These are phyloP conservation scores for Eupithecia abbreviata DNA, from an alignment of 2,888 invertebrate genomes.

Conservation along the genomic window DNA sequence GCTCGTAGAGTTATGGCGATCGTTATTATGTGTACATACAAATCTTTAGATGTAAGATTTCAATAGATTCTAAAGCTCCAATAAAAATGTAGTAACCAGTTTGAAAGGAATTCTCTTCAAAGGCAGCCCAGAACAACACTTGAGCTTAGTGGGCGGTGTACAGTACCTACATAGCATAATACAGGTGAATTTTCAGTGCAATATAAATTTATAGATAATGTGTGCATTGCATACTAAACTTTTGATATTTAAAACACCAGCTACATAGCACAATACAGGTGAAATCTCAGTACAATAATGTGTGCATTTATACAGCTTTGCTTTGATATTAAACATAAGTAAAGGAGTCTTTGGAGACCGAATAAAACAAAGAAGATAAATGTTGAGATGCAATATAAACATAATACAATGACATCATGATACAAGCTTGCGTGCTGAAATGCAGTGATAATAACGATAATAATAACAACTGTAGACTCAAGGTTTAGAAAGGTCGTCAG, in stretches of 20 bases:
- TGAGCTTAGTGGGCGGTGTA: constrained; percentile 9
- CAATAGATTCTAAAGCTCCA: constrained; percentile 34
- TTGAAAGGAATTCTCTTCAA: constrained; percentile 37
- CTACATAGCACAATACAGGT: too few species aligned
- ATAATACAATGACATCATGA: neutral
- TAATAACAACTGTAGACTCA: constrained; percentile 9
- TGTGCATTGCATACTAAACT: neutral
- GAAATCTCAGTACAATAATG: too few species aligned
- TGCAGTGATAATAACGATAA: constrained; percentile 3
- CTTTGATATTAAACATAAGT: neutral
- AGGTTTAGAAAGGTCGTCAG: constrained; percentile 13
- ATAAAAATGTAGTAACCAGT: constrained; percentile 31
- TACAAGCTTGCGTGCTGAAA: constrained; percentile 9
- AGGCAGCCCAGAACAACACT: constrained; percentile 28
- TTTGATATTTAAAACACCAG: neutral
- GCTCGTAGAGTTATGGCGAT: constrained; percentile 46
- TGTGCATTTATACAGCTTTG: neutral
- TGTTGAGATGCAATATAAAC: neutral
- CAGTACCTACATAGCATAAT: neutral
- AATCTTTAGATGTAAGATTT: constrained; percentile 29
- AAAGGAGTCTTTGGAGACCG: neutral
- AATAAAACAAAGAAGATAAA: neutral
- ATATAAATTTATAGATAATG: neutral
- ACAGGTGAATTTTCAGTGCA: neutral
- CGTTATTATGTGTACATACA: constrained; percentile 35